These are phyloP conservation scores for Tipula vernalis DNA, from an alignment of 2,888 invertebrate genomes.

Conservation along the genomic window DNA sequence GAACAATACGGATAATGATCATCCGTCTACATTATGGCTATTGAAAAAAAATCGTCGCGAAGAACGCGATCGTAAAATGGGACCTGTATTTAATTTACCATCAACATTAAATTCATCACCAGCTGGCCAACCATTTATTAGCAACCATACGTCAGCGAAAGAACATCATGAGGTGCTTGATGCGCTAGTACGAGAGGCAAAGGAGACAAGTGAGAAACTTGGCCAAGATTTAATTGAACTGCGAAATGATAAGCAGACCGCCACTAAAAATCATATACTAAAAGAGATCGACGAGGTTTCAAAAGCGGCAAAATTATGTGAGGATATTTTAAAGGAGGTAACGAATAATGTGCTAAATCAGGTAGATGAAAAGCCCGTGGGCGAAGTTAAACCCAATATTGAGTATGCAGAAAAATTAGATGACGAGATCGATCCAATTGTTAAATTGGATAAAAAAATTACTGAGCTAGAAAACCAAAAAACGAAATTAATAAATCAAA, in stretches of 20 bases:
- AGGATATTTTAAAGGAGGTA: constrained; percentile 36
- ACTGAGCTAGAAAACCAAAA: not conserved
- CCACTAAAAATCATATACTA: constrained; percentile 30
- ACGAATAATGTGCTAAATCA: constrained; percentile 15
- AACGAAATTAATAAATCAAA: not conserved
- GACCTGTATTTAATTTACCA: constrained; percentile 32
- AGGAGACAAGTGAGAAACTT: constrained; percentile 57
- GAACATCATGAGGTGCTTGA: constrained; percentile 52
- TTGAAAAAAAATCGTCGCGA: constrained; percentile 12
- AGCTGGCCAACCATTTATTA: constrained; percentile 21
- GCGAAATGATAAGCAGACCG: constrained; percentile 28
- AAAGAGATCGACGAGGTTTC: constrained; percentile 36
- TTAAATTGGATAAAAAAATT: not conserved
- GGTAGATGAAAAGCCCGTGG: not conserved
- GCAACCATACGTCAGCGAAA: constrained; percentile 39
- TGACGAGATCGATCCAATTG: not conserved
- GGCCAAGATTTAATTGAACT: constrained; percentile 52
- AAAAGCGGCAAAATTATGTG: constrained; percentile 38
- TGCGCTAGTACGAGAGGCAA: constrained; percentile 61
- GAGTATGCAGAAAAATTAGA: not conserved
- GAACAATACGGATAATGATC: constrained; percentile 24
- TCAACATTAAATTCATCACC: constrained; percentile 22
- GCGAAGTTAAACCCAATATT: not conserved
- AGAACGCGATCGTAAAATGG: constrained; percentile 21
- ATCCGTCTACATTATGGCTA: constrained; percentile 26